A percentile compares a stretch with the other conserved stretches of the same genome.
phyloP scores from a whole-genome alignment of 1,140 invertebrate species.

The Hetaerina americana region DNA sequence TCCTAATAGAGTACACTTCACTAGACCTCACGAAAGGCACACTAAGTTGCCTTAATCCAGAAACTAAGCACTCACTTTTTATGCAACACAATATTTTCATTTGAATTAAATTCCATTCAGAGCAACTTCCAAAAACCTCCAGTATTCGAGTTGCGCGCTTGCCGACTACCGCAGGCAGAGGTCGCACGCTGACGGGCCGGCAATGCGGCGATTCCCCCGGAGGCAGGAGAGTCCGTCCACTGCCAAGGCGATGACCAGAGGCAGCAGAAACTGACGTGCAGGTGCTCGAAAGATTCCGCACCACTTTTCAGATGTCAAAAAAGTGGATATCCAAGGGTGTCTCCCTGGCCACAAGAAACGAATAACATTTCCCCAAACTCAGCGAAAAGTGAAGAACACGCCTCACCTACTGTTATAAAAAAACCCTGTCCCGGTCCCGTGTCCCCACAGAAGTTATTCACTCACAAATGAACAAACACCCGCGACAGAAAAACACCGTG shows the following conservation, averaged over 20 bases:
- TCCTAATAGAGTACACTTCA: no score
- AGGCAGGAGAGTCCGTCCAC: not conserved
- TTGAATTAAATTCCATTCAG: no score
- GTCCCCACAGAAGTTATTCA: not conserved
- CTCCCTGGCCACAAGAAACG: no score
- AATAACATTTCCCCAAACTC: no score
- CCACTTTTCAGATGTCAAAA: not conserved
- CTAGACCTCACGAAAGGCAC: no score
- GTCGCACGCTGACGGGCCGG: not conserved
- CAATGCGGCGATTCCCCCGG: not conserved
- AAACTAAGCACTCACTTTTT: no score
- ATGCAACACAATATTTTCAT: no score
- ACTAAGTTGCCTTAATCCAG: no score
- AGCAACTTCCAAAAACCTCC: not conserved
- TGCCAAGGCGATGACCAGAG: not conserved
- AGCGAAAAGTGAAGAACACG: no score
- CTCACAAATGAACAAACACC: not conserved
- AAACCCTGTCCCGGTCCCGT: not conserved
- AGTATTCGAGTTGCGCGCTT: not conserved
- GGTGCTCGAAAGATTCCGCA: not conserved
- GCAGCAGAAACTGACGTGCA: not conserved
- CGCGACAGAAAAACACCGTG: not conserved
- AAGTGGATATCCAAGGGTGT: no score
- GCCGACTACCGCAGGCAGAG: not conserved
- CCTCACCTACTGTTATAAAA: not conserved